These are phyloP conservation scores for Littorina saxatilis DNA, from an alignment of 1,140 invertebrate species.

Conservation along the genomic window DNA sequence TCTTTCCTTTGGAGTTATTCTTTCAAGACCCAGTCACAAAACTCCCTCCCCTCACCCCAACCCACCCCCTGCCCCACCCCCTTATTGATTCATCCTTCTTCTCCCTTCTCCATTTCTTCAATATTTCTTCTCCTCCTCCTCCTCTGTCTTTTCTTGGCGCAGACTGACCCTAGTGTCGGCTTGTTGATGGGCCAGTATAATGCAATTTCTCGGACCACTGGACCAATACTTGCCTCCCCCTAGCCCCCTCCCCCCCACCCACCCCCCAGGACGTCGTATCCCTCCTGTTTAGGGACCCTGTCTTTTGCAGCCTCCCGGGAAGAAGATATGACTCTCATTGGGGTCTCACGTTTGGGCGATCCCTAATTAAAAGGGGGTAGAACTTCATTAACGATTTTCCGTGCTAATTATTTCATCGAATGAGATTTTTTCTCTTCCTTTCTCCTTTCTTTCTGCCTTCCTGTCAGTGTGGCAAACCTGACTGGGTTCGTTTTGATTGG, in stretches of 20 bases:
- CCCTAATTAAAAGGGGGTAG: conserved; percentile 45
- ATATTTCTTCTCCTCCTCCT: neutral
- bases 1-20: no score
- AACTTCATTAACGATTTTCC: conserved; percentile 50
- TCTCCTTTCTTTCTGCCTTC: neutral
- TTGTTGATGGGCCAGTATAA: conserved; percentile 44
- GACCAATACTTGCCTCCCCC: conserved; percentile 21
- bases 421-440: conserved; percentile 11
- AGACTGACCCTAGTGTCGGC: conserved; percentile 34
- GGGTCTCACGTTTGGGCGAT: conserved; percentile 31
- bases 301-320: conserved; percentile 11
- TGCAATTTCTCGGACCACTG: conserved; percentile 50
- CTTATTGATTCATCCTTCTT: neutral
- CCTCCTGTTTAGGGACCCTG: neutral
- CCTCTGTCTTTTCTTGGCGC: neutral
- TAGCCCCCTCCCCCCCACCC: neutral
- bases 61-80: neutral
- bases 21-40: neutral
- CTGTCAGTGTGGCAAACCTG: neutral
- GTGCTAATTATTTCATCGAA: conserved; percentile 50
- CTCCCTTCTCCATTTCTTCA: neutral
- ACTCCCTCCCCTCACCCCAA: neutral
- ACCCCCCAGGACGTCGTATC: neutral
- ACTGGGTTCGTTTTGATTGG: neutral
- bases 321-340: conserved; percentile 23